These are phyloP conservation scores for Hartigia nigra DNA, from an alignment of 2,888 invertebrate genomes.

Conservation along the genomic window DNA sequence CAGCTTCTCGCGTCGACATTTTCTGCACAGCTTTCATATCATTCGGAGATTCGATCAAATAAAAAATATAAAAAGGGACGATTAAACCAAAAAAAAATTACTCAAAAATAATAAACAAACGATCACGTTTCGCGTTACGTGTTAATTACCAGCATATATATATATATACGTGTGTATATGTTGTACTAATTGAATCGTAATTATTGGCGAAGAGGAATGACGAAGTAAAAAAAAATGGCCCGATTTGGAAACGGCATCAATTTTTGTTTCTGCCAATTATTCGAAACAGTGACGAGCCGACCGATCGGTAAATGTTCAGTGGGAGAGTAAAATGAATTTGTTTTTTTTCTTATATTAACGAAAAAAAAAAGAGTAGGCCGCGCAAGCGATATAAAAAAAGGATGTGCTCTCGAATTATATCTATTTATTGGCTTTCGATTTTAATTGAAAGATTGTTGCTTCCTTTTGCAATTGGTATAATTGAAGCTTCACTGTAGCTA, in stretches of 20 bases:
- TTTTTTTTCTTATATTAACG: no score
- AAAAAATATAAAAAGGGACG: background rate
- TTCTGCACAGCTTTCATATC: background rate
- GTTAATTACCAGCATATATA: background rate
- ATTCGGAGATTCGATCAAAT: background rate
- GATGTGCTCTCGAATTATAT: background rate
- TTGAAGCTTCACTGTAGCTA: conserved; percentile 51
- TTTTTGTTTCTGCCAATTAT: background rate
- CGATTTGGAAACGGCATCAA: background rate
- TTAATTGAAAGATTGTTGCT: background rate
- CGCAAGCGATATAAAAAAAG: background rate
- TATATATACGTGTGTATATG: background rate
- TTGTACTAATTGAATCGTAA: background rate
- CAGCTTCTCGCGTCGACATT: conserved; percentile 1
- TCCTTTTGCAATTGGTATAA: conserved; percentile 16
- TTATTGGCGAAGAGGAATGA: background rate
- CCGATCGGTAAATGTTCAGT: background rate
- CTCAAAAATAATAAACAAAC: background rate
- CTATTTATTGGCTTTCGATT: background rate
- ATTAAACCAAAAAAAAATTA: background rate
- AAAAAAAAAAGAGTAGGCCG: background rate
- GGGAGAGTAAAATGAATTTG: background rate
- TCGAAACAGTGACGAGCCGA: background rate
- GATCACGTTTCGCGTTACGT: background rate
- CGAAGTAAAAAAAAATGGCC: background rate